phyloP scores from a whole-genome alignment of 37 sponge, comb jelly and placozoan species.

The Geodia barretti region DNA sequence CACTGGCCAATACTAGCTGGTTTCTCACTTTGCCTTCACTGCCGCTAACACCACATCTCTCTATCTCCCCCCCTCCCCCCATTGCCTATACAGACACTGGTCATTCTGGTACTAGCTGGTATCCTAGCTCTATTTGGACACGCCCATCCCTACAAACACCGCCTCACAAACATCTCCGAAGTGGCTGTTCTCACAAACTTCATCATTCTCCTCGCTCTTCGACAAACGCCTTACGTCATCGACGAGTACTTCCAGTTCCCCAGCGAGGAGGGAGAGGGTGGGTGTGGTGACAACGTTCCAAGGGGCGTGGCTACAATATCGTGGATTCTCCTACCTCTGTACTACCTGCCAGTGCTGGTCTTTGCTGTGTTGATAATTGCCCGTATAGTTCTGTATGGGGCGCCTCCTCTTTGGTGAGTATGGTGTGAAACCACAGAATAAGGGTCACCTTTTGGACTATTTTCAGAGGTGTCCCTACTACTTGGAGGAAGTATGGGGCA shows the following conservation, averaged over 20 bases:
- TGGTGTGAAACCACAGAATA: too few species aligned
- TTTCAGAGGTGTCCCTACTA: too few species aligned
- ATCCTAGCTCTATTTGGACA: constrained; percentile 25
- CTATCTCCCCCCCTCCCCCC: too few species aligned
- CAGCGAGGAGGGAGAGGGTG: background rate
- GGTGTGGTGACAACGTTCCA: background rate
- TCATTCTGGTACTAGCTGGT: constrained; percentile 14
- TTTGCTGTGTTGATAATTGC: background rate
- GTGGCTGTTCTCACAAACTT: constrained; percentile 17
- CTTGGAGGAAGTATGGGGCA: too few species aligned
- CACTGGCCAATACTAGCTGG: background rate
- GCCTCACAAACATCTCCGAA: constrained; percentile 30
- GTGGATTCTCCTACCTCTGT: constrained; percentile 38
- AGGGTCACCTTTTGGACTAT: too few species aligned
- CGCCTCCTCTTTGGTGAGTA: too few species aligned
- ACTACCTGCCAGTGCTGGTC: constrained; percentile 47
- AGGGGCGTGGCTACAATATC: background rate
- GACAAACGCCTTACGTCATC: background rate
- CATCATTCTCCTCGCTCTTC: constrained; percentile 30
- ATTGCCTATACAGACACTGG: constrained; percentile 7
- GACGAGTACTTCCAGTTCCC: constrained; percentile 7
- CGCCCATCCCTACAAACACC: constrained; percentile 46
- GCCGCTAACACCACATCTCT: background rate
- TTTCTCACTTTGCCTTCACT: background rate
- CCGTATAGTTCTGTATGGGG: background rate